These are phyloP conservation scores for Ips typographus DNA, from an alignment of 1,140 invertebrate genomes.

Conservation along the genomic window DNA sequence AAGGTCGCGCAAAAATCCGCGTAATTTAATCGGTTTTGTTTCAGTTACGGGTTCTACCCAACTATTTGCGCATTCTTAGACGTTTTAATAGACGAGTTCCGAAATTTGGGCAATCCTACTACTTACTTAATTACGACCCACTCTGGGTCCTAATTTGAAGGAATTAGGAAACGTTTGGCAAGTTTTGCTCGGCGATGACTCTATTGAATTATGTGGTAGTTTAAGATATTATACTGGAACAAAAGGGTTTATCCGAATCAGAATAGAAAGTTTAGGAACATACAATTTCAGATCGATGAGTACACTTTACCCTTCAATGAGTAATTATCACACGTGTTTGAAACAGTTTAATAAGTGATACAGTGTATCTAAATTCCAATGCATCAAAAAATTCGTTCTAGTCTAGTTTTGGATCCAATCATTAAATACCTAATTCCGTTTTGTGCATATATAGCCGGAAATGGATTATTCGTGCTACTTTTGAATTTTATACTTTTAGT, in stretches of 20 bases:
- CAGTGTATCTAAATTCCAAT: not conserved
- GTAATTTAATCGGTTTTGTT: conserved; percentile 30
- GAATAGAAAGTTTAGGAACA: no score
- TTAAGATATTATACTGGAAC: no score
- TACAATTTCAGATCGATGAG: no score
- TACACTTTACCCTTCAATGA: no score
- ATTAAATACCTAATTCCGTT: conserved; percentile 25
- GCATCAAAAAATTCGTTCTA: conserved; percentile 27
- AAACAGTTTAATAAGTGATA: no score
- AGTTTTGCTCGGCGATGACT: no score
- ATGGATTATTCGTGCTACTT: conserved; percentile 29
- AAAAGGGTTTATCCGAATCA: no score
- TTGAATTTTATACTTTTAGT: conserved; percentile 27
- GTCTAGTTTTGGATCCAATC: conserved; percentile 22
- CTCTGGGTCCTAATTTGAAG: no score
- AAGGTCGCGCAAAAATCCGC: conserved; percentile 18
- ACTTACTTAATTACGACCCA: no score
- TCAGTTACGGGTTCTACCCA: conserved; percentile 12
- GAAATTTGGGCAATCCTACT: not conserved
- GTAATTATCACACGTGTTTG: no score
- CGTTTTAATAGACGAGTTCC: conserved; percentile 9
- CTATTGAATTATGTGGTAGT: no score
- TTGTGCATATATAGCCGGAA: conserved; percentile 30
- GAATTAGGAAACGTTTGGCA: no score
- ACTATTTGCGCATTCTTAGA: conserved; percentile 11